Evolutionary conservation across 2,888 invertebrate genomes (phyloP), one percentile per base, ranked within the genome.

Genomic region (Pomacea canaliculata): DNA sequence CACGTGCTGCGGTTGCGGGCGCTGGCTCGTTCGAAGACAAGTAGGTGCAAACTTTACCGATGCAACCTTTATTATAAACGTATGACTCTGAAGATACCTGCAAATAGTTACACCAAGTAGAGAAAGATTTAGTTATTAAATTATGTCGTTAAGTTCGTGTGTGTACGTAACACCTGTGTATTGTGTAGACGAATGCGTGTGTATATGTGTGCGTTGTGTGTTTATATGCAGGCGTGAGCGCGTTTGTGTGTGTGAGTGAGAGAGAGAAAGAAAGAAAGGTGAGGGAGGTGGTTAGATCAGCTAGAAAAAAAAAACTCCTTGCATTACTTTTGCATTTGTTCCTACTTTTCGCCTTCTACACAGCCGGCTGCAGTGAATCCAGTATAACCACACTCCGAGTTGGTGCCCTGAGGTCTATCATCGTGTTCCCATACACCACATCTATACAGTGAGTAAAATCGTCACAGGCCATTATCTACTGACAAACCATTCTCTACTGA

Each of bases 361-460:
- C 74, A 79, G 79, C 67, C 23, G 71, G 73, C 7, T 79, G 79
- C 69, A 73, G 73, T 23, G 71, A 73, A 18, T 68, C 59, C 37
- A 78, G 62, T 49, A 76, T 79, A 12, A 76, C 79, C n/a, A 79
- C 76, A 59, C 10, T 79, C 23, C 76, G 77, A 60, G 70, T 79
- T 16, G 37, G 62, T 3, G 56, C 73, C 3, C 7, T 16, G 19
- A 70, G 77, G 23, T 73, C 76, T 63, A 69, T 62, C 70, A 27
- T 79, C n/a, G 70, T 73, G 19, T 78, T 76, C 48, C 79, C 79
- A 51, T 73, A 49, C 76, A 79, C 48, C 63, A 79, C 70, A 23
- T 70, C 70, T 16, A n/a, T 70, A 16, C 70, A 65, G 75, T 70
- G 18, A 70, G 70, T 70, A 62, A 10, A 27, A 4, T 10, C 48